phyloP scores from a whole-genome alignment of 2,888 invertebrate genomes.

The Clitarchus hookeri region DNA sequence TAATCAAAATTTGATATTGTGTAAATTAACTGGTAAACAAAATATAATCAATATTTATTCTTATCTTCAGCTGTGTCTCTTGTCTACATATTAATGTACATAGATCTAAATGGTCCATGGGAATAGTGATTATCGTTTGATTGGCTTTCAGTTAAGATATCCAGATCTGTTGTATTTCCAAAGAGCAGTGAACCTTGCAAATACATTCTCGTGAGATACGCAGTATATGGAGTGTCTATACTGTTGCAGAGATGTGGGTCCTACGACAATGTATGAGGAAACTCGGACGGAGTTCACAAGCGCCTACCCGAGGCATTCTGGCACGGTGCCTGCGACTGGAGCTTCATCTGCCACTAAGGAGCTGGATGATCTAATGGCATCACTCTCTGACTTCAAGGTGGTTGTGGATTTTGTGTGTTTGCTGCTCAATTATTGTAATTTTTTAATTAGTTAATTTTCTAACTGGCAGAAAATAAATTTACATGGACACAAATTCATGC shows the following conservation, averaged over 20 bases:
- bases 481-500: too few species aligned
- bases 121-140: too few species aligned
- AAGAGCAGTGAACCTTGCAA: too few species aligned
- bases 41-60: background rate
- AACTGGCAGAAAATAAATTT: too few species aligned
- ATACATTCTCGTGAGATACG: too few species aligned
- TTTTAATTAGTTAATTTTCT: too few species aligned
- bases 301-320: constrained; percentile 35
- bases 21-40: too few species aligned
- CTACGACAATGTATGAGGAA: constrained; percentile 55
- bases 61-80: constrained; percentile 5
- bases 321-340: constrained; percentile 47
- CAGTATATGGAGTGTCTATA: background rate
- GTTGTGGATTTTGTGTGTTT: background rate
- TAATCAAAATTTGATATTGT: too few species aligned
- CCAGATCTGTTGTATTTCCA: too few species aligned
- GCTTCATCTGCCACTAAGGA: constrained; percentile 93
- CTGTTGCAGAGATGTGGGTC: background rate
- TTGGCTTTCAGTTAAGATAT: too few species aligned
- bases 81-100: background rate
- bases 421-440: too few species aligned
- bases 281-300: constrained; percentile 51
- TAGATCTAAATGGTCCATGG: background rate
- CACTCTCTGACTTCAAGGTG: constrained; percentile 93
- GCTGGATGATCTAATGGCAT: constrained; percentile 94